Evolutionary conservation across 1,140 invertebrate species (phyloP).

Genomic region (Tetragonula clypearis): DNA sequence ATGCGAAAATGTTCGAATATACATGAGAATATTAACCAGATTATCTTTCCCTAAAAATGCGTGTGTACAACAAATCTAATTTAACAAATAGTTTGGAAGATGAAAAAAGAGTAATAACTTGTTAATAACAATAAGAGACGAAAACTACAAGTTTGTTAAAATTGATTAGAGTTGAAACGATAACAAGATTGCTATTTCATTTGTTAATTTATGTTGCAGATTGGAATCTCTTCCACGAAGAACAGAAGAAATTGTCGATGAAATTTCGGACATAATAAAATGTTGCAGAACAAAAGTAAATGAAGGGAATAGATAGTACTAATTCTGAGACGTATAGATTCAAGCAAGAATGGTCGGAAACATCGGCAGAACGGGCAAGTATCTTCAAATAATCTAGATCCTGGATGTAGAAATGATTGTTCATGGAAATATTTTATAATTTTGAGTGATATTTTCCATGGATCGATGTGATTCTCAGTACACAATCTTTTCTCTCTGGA

Average conservation of each 20-base stretch:
- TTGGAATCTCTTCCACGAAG: background rate
- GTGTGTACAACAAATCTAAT: no score
- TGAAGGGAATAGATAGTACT: slow-evolving; percentile 5
- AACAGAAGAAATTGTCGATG: background rate
- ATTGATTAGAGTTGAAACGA: background rate
- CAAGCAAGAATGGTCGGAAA: slow-evolving; percentile 1
- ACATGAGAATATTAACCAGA: no score
- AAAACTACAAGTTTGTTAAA: background rate
- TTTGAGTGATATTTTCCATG: background rate
- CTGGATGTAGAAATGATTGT: background rate
- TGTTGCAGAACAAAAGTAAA: background rate
- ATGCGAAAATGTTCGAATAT: no score
- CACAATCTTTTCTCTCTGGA: background rate
- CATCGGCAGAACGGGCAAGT: slow-evolving; percentile 1
- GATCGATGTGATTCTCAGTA: background rate
- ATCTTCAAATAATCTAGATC: slow-evolving; percentile 31
- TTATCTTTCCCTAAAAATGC: no score
- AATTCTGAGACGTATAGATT: slow-evolving; percentile 24
- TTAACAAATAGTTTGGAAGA: no score
- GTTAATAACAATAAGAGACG: background rate
- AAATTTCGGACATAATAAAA: slow-evolving; percentile 52
- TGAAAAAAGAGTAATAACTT: no score
- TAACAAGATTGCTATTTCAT: background rate
- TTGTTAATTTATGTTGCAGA: slow-evolving; percentile 56
- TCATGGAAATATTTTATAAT: background rate